Conservation (phyloP, 2,113 vertebrate species). For the human region DNA sequence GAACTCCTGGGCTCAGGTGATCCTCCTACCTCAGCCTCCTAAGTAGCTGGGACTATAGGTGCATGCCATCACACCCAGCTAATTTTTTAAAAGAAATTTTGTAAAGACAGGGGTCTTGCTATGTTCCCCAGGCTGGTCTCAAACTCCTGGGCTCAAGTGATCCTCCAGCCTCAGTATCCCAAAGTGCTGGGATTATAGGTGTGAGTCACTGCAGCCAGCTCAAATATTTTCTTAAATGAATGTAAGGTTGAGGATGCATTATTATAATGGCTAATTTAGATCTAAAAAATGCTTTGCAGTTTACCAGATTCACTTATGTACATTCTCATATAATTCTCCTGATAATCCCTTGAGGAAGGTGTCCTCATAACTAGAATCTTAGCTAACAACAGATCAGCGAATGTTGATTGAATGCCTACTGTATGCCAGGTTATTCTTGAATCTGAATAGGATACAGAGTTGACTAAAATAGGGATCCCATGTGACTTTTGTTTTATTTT, state of each 20-base stretch:
- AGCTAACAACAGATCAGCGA: not conserved
- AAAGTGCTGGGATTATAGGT: no score
- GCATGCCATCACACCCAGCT: no score
- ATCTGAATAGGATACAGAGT: not conserved
- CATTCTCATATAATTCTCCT: not conserved
- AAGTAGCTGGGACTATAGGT: no score
- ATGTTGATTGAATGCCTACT: not conserved
- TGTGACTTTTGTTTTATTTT: not conserved
- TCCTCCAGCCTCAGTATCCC: no score
- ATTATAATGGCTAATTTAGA: conserved; percentile 28
- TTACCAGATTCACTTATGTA: not conserved
- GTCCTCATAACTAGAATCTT: not conserved
- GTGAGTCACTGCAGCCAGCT: no score
- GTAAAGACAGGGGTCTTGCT: no score
- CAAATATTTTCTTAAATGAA: not conserved
- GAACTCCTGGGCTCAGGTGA: no score
- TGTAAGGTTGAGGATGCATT: not conserved
- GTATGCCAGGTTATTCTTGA: not conserved
- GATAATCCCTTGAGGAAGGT: not conserved
- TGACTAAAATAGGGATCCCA: not conserved
- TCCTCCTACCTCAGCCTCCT: no score
- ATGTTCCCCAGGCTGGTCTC: no score
- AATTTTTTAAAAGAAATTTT: no score
- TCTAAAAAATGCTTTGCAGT: not conserved
- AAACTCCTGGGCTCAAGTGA: no score